Base-by-base conservation (phyloP, 2,888 invertebrate species). In the Caenorhabditis angaria region DNA sequence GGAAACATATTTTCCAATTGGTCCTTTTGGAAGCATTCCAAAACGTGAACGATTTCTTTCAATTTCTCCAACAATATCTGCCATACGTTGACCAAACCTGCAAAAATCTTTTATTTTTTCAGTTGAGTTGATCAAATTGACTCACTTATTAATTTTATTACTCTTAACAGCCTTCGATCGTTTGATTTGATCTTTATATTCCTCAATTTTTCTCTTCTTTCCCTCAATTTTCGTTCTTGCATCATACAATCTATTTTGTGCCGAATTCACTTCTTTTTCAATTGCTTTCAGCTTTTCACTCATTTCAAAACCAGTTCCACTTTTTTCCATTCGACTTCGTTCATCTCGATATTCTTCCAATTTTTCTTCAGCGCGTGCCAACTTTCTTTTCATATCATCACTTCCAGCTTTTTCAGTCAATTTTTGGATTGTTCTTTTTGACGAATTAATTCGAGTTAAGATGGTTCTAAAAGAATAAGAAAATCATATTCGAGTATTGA, bases 1-100 rank as follows among this genome's bases (percentile, higher is more conserved):
- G n/a, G 65, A 70, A 25, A 84, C 58, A 66, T 67, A 81, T 25
- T 57, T 69, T 35, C 85, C 85, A 20, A 85, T 24, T 2, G 85
- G 85, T 10, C 85, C 85, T 48, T 82, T 78, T 20, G 85, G 85
- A 20, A 69, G 12, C 5, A 56, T 25, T 14, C 62, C 28, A 61
- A 85, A 83, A 20, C 41, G 20, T 0, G 64, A 20, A 20, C 47
- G 51, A 32, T 80, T 68, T 12, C 28, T 25, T 1, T 75, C 41
- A 10, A 85, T 70, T 20, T 72, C 54, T 22, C 57, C 20, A 3
- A 78, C 35, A 29, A 84, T 77, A 5, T 55, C 50, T 2, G 78
- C 67, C 55, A 77, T 70, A 12, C 77, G 55, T 2, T 10, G 10
- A 3, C 85, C 84, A 58, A 80, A 83, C 25, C 83, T 78, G 59